Conservation (phyloP, 2,888 invertebrate species). For the Ypsolopha sequella region DNA sequence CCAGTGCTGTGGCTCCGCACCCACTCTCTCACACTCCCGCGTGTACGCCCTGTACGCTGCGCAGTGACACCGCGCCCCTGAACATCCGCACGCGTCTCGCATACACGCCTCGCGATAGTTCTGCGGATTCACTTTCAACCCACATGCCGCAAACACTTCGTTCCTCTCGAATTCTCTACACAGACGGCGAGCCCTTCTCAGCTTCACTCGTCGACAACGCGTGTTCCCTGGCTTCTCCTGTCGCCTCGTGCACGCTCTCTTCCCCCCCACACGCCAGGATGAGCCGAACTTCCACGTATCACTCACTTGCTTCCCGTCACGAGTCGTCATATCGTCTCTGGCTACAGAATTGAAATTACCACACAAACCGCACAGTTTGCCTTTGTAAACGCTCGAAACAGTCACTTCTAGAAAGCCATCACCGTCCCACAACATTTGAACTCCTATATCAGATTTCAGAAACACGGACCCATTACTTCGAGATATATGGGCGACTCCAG, state of each 20-base stretch:
- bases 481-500: constrained; percentile 71
- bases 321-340: constrained; percentile 85
- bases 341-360: constrained; percentile 93
- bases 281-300: constrained; percentile 83
- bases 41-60: constrained; percentile 92
- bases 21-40: constrained; percentile 85
- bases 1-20: constrained; percentile 81
- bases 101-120: constrained; percentile 90
- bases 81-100: constrained; percentile 91
- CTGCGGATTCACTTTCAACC: constrained; percentile 81
- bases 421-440: constrained; percentile 93
- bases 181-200: constrained; percentile 51
- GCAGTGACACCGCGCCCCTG: constrained; percentile 85
- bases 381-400: constrained; percentile 77
- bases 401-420: constrained; percentile 93
- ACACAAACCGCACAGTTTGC: constrained; percentile 89
- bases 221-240: constrained; percentile 59
- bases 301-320: constrained; percentile 75
- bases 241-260: constrained; percentile 76
- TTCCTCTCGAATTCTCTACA: constrained; percentile 65
- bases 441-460: constrained; percentile 78
- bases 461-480: constrained; percentile 76
- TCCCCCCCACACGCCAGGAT: constrained; percentile 92
- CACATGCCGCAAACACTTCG: constrained; percentile 80
- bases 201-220: constrained; percentile 58